A percentile compares a stretch with the other conserved stretches of the same genome.
These are phyloP conservation scores for Scomber japonicus DNA, from an alignment of 2,113 vertebrate genomes.

Conservation along the genomic window DNA sequence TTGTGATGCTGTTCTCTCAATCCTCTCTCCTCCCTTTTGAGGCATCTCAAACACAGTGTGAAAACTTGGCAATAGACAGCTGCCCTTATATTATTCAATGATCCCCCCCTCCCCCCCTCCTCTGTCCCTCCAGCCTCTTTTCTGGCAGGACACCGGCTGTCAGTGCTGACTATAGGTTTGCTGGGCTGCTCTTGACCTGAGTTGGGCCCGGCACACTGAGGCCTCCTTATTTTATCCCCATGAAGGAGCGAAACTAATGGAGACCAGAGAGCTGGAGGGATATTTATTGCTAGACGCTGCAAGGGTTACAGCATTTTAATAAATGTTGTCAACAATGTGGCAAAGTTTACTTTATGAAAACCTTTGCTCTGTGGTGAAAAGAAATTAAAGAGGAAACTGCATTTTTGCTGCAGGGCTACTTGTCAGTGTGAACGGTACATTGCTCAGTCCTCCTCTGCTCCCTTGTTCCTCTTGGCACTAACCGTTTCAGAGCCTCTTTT, in stretches of 20 bases:
- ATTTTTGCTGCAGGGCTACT: neutral
- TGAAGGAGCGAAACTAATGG: conserved; percentile 66
- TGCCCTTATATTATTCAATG: conserved; percentile 51
- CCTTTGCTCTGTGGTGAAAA: neutral
- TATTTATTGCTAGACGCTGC: conserved; percentile 14
- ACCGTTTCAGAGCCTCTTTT: neutral
- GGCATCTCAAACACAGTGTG: conserved; percentile 66
- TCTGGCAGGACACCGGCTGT: conserved; percentile 69
- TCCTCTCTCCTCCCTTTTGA: conserved; percentile 37
- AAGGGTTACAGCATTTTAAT: conserved; percentile 12
- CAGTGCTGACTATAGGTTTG: conserved; percentile 66
- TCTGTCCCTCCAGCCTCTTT: conserved; percentile 50
- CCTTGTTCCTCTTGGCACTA: neutral
- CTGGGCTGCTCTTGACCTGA: conserved; percentile 64
- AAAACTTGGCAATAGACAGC: conserved; percentile 77
- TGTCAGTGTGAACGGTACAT: neutral
- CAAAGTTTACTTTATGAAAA: conserved; percentile 13
- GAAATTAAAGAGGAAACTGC: conserved; percentile 16
- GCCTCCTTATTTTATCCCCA: conserved; percentile 45
- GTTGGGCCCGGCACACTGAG: conserved; percentile 58
- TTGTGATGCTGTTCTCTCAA: conserved; percentile 29
- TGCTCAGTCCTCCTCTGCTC: neutral
- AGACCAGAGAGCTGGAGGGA: conserved; percentile 37
- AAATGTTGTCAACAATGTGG: conserved; percentile 25
- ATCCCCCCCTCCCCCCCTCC: conserved; percentile 13